Percentiles rank a stretch among this genome's conserved stretches.
Evolutionary conservation across 2,113 vertebrate species (phyloP).

Genomic region (Corythornis madagascariensis): DNA sequence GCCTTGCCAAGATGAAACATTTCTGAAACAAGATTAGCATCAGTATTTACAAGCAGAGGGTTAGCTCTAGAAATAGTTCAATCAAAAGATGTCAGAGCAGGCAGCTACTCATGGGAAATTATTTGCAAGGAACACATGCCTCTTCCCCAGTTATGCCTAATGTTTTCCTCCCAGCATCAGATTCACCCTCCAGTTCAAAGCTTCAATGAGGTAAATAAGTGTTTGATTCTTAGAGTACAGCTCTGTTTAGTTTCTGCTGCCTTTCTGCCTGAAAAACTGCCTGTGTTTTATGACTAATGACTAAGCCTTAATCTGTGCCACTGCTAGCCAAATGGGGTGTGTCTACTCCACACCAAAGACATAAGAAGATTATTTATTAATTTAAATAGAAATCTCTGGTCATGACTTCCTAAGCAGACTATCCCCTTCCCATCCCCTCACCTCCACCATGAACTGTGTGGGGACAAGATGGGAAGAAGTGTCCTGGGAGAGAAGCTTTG

Average conservation of each 20-base stretch:
- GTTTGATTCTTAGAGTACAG: background rate
- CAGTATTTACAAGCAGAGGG: slow-evolving; percentile 41
- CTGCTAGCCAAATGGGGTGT: background rate
- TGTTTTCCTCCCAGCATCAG: background rate
- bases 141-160: background rate
- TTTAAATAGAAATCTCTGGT: background rate
- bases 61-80: slow-evolving; percentile 48
- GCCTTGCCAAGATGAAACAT: slow-evolving; percentile 39
- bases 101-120: slow-evolving; percentile 12
- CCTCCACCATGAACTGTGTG: background rate
- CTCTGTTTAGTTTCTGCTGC: slow-evolving; percentile 18
- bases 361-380: background rate
- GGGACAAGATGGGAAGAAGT: background rate
- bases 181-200: slow-evolving; percentile 13
- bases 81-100: slow-evolving; percentile 25
- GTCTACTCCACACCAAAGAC: background rate
- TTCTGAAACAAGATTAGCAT: slow-evolving; percentile 52
- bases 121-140: background rate
- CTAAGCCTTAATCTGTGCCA: background rate
- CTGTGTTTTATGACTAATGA: slow-evolving; percentile 1
- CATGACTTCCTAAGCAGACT: background rate
- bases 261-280: slow-evolving; percentile 22
- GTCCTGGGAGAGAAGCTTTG: background rate
- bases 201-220: slow-evolving; percentile 1
- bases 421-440: background rate